A percentile compares a stretch with the other conserved stretches of the same genome.
Conservation (phyloP, 2,888 invertebrate species). For the Tuta absoluta region DNA sequence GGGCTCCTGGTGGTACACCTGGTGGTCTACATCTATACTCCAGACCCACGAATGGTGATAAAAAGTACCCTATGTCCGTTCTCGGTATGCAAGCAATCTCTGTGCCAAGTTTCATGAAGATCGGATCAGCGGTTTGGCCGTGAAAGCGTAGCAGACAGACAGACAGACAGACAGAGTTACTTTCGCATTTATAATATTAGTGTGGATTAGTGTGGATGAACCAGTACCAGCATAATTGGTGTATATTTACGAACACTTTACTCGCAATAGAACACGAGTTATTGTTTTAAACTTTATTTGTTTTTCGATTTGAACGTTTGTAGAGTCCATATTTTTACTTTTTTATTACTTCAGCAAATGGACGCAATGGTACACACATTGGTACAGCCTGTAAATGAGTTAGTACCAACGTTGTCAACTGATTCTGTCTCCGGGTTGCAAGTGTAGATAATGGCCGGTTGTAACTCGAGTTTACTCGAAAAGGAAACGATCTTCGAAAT, state of each 20-base stretch:
- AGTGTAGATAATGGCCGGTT: background rate
- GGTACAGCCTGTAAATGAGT: conserved; percentile 17
- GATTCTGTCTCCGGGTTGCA: conserved; percentile 20
- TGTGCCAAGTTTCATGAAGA: too few species aligned
- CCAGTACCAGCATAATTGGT: conserved; percentile 5
- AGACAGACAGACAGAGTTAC: too few species aligned
- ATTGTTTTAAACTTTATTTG: conserved; percentile 17
- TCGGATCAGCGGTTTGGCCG: too few species aligned
- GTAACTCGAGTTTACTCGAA: conserved; percentile 4
- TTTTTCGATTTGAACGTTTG: conserved; percentile 3
- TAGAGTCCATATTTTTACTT: background rate
- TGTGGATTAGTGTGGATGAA: too few species aligned
- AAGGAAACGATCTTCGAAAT: conserved; percentile 10
- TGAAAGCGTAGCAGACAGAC: too few species aligned
- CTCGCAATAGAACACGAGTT: conserved; percentile 13
- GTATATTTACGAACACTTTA: conserved; percentile 10
- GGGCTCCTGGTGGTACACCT: too few species aligned
- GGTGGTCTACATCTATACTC: too few species aligned
- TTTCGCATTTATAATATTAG: too few species aligned
- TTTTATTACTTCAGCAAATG: conserved; percentile 1
- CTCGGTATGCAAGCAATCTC: too few species aligned
- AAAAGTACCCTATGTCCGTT: too few species aligned
- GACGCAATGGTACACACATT: background rate
- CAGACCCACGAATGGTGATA: too few species aligned
- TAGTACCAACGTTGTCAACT: conserved; percentile 29